Evolutionary conservation across 2,888 invertebrate genomes (phyloP), one percentile per base, ranked within the genome.

Genomic region (Eledona agricola): DNA sequence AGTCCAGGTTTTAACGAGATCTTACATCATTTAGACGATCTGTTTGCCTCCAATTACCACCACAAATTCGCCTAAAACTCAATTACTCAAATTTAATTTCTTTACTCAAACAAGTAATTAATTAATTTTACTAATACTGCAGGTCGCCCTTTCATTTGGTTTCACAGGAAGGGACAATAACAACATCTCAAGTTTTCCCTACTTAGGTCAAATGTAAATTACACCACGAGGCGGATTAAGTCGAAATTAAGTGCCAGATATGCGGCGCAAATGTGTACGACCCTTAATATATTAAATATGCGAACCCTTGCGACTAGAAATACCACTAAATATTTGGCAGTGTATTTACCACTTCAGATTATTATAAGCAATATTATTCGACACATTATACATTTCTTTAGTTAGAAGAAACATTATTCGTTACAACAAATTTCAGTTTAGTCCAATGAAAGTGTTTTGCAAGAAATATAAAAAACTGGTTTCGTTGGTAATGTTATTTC

Each of bases 171-270:
- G 38, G 35, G 31, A 53, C 28, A 53, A 37, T 37, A 35, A 25
- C 17, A 32, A 37, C 53, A 26, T 42, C 42, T 54, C 28, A 40
- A 45, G 45, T 38, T 46, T 38, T 43, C 32, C 34, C 37, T 37
- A 46, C 22, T 32, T 43, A 37, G 49, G 50, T 50, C 50, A 43
- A 37, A 56, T 52, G 42, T 52, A 56, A 56, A 56, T 52, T 52
- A 52, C 42, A 49, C 52, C 47, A 35, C 52, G 51, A 52, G 52
- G 40, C 29, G 51, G 46, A 56, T 52, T 56, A 52, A 56, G 47
- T 49, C 40, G 35, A 52, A 56, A 56, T 56, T 56, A 56, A 52
- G 43, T 56, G 56, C 49, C 32, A 56, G 43, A 56, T 56, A 50
- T 49, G 49, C 49, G 40, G 43, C 49, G 37, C 43, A 49, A 54